phyloP scores from a whole-genome alignment of 1,140 invertebrate species.

The Apis florea region DNA sequence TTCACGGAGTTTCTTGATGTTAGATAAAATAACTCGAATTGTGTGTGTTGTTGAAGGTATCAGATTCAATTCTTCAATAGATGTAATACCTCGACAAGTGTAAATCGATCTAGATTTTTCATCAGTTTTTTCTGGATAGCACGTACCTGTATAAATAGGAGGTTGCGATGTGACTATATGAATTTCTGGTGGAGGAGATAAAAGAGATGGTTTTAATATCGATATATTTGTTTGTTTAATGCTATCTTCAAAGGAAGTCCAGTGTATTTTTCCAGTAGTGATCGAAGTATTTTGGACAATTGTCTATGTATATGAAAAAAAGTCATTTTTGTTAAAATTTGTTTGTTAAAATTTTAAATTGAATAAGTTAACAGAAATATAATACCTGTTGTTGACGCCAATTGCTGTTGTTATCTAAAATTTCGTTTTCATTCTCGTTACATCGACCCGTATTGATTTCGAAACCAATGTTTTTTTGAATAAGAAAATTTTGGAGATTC shows the following conservation, averaged over 20 bases:
- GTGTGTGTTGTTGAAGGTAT: slow-evolving; percentile 52
- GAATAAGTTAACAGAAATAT: background rate
- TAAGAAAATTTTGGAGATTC: slow-evolving; percentile 52
- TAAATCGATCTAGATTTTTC: slow-evolving; percentile 21
- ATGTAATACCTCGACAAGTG: slow-evolving; percentile 43
- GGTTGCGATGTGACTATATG: slow-evolving; percentile 16
- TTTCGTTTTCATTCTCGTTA: slow-evolving; percentile 38
- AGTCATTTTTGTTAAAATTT: background rate
- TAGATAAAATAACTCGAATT: slow-evolving; percentile 58
- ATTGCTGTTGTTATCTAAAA: background rate
- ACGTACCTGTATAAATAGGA: slow-evolving; percentile 22
- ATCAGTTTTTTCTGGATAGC: slow-evolving; percentile 12
- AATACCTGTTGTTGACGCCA: slow-evolving; percentile 29
- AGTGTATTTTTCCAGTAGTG: slow-evolving; percentile 33
- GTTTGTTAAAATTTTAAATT: background rate
- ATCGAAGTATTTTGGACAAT: background rate
- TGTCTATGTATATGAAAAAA: background rate
- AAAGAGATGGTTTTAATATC: background rate
- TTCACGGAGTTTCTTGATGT: slow-evolving; percentile 51
- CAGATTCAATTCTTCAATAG: slow-evolving; percentile 34
- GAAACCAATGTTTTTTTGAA: slow-evolving; percentile 55
- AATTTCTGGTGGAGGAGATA: slow-evolving; percentile 22
- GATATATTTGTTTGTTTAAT: slow-evolving; percentile 42
- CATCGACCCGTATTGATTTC: slow-evolving; percentile 59
- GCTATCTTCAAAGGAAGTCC: slow-evolving; percentile 51